These are phyloP conservation scores for Pseudopipra pipra DNA, from an alignment of 2,113 vertebrate species.

Conservation along the genomic window DNA sequence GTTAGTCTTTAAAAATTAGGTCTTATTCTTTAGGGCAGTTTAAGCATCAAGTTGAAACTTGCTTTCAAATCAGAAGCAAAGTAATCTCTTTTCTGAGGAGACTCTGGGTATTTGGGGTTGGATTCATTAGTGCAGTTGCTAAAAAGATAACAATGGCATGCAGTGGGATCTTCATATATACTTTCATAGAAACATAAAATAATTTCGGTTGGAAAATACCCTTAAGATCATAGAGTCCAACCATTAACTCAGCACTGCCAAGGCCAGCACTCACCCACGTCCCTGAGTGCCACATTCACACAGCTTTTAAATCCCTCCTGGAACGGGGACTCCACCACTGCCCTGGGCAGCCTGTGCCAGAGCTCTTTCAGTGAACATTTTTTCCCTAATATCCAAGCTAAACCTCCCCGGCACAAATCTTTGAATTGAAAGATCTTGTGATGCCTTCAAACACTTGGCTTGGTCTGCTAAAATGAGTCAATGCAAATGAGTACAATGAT, in stretches of 20 bases:
- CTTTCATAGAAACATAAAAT: not conserved
- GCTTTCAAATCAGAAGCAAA: not conserved
- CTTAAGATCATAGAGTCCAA: not conserved
- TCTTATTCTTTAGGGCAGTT: not conserved
- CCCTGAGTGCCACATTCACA: not conserved
- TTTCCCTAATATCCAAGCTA: not conserved
- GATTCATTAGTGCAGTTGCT: not conserved
- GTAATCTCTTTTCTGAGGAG: not conserved
- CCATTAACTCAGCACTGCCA: not conserved
- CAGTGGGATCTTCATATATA: not conserved
- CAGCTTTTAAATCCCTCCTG: not conserved
- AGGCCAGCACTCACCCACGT: not conserved
- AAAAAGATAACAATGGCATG: not conserved
- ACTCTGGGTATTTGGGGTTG: not conserved
- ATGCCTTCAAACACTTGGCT: not conserved
- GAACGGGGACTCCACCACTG: not conserved
- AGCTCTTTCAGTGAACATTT: no score
- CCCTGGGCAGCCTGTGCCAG: not conserved
- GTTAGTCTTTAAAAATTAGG: not conserved
- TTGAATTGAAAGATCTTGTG: not conserved
- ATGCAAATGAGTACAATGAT: not conserved
- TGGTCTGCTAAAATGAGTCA: not conserved
- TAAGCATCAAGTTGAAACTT: not conserved
- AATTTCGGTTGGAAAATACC: not conserved
- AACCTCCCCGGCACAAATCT: not conserved